A percentile compares a stretch with the other conserved stretches of the same genome.
phyloP scores from a whole-genome alignment of 1,140 invertebrate species.

The Cyphomyrmex costatus region DNA sequence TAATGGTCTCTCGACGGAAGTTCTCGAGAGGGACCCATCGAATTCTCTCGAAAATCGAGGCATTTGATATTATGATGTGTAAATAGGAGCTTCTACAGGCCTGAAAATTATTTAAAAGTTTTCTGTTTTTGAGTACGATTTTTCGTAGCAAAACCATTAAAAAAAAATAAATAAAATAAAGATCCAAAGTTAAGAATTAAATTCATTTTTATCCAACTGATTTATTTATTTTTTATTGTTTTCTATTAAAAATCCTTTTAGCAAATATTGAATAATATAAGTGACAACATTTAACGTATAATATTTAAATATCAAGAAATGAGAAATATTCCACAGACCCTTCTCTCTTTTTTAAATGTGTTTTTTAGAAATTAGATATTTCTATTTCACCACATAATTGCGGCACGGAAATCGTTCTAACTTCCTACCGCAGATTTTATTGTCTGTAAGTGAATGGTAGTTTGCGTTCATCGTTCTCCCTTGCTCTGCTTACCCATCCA shows the following conservation, averaged over 20 bases:
- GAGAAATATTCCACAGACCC: not conserved
- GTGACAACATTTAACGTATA: not conserved
- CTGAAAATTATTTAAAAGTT: not conserved
- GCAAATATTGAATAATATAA: not conserved
- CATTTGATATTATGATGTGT: conserved; percentile 30
- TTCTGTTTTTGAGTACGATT: not conserved
- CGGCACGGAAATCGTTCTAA: conserved; percentile 25
- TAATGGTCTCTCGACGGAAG: conserved; percentile 53
- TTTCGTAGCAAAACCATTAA: not conserved
- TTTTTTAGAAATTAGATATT: conserved; percentile 1
- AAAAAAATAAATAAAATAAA: not conserved
- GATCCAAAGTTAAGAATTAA: not conserved
- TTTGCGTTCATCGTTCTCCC: not conserved
- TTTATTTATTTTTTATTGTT: not conserved
- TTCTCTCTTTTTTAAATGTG: not conserved
- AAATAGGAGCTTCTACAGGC: not conserved
- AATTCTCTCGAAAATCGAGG: not conserved
- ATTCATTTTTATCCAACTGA: no score
- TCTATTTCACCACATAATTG: conserved; percentile 34
- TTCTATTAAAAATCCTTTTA: not conserved
- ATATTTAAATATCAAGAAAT: not conserved
- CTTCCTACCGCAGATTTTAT: conserved; percentile 41
- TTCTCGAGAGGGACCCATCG: conserved; percentile 22
- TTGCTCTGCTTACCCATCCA: not conserved
- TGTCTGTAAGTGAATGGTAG: conserved; percentile 34